Conservation (phyloP, 2,797 vertebrate species). For the Pelodytes ibericus region DNA sequence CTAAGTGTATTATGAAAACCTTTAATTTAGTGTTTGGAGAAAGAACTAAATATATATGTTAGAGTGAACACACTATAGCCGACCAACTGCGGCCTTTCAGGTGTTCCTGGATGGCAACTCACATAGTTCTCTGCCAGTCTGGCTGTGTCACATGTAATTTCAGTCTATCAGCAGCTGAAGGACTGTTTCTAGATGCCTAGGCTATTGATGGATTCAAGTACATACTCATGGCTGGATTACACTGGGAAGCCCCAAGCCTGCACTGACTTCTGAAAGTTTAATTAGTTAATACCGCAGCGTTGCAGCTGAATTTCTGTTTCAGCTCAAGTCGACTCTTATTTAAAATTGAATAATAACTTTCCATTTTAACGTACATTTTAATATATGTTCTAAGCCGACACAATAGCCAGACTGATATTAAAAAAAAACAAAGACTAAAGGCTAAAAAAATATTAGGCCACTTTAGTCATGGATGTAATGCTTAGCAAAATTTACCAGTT, state of each 20-base stretch:
- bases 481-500: not conserved
- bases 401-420: slow-evolving; percentile 48
- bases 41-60: no score
- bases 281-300: slow-evolving; percentile 38
- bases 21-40: no score
- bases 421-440: slow-evolving; percentile 42
- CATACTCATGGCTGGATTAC: not conserved
- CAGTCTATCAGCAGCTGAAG: no score
- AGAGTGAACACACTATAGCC: no score
- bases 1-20: no score
- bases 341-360: slow-evolving; percentile 40
- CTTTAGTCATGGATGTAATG: slow-evolving; percentile 31
- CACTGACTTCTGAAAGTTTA: slow-evolving; percentile 43
- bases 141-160: no score
- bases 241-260: slow-evolving; percentile 6
- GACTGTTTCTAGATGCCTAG: no score
- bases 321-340: slow-evolving; percentile 35
- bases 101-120: no score
- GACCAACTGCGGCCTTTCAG: no score
- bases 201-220: not conserved
- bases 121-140: no score
- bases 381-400: slow-evolving; percentile 35
- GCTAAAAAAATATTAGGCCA: slow-evolving; percentile 42
- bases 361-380: slow-evolving; percentile 42
- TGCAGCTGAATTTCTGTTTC: slow-evolving; percentile 35